Base-by-base conservation (phyloP, 2,888 invertebrate species). In the Drosophila nr. fundita region DNA sequence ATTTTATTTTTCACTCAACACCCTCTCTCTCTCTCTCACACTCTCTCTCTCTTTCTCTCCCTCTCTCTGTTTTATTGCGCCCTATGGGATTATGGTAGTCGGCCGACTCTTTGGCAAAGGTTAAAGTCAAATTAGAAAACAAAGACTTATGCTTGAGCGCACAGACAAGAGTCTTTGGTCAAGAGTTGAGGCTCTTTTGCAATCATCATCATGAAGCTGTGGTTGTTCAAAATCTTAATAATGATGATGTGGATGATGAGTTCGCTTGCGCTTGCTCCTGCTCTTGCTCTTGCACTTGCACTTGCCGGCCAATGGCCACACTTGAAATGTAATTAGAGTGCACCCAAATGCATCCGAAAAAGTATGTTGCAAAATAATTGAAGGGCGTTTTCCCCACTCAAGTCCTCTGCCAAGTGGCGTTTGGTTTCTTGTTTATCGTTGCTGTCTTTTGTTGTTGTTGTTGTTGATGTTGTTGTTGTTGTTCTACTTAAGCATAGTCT, bases 281-380 rank as follows among this genome's bases (percentile, higher is more conserved):
- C 42, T 32, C 59, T 57, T 64, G 68, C 3, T 49, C 54, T 61
- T 53, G 74, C 71, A 78, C 59, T 48, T 48, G 71, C 69, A 75
- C 52, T 40, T 42, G 66, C 45, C 45, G 62, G 75, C 79, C 79
- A 69, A 79, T 82, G 82, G 75, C 82, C 83, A 79, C 88, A 85
- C 88, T 87, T 70, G 53, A 77, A 83, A 80, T 89, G 69, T 77
- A 86, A 86, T 83, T 89, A 72, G 78, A 86, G 87, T 89, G 89
- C 84, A 86, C 78, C 71, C 86, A 72, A 85, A 87, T 87, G 82
- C 85, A 85, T 59, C 87, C 62, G 59, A 73, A 70, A 71, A 73
- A 60, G 65, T 77, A 78, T 72, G 67, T 81, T 80, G 64, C 81
- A 72, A 73, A 78, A 76, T 68, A 80, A 78, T 72, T 77, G 81